A percentile compares a stretch with the other conserved stretches of the same genome.
phyloP scores from a whole-genome alignment of 2,888 invertebrate species.

The Trisateles emortualis region DNA sequence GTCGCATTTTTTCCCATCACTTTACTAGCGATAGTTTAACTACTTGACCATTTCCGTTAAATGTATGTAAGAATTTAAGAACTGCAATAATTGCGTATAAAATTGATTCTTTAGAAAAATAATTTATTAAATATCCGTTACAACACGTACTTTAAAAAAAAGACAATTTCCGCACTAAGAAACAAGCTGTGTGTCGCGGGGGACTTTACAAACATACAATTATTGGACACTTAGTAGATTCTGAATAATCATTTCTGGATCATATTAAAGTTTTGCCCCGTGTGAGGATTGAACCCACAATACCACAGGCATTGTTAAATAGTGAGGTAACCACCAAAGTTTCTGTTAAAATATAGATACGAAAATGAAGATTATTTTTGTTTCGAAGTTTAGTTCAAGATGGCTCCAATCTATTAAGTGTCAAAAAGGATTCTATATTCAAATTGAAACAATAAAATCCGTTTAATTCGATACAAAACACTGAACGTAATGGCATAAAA shows the following conservation, averaged over 20 bases:
- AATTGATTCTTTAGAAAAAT: constrained; percentile 5
- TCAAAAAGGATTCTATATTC: constrained; percentile 40
- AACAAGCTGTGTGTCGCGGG: no score
- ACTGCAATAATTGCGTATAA: constrained; percentile 3
- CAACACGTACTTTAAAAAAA: no score
- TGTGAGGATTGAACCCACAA: no score
- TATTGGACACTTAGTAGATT: no score
- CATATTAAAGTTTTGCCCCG: no score
- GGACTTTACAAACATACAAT: no score
- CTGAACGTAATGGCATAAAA: constrained; percentile 61
- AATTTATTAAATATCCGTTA: background rate
- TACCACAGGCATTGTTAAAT: no score
- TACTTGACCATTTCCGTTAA: constrained; percentile 23
- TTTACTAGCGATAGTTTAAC: constrained; percentile 33
- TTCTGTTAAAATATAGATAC: no score
- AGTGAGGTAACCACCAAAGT: no score
- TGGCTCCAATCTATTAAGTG: background rate
- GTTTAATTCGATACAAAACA: constrained; percentile 64
- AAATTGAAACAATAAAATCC: constrained; percentile 60
- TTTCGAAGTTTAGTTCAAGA: background rate
- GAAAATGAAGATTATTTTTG: no score
- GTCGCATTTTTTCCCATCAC: constrained; percentile 45
- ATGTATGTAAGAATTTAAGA: constrained; percentile 10
- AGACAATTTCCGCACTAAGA: no score
- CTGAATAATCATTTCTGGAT: no score